Base-by-base conservation (phyloP, 2,797 vertebrate species). In the Acipenser oxyrinchus region DNA sequence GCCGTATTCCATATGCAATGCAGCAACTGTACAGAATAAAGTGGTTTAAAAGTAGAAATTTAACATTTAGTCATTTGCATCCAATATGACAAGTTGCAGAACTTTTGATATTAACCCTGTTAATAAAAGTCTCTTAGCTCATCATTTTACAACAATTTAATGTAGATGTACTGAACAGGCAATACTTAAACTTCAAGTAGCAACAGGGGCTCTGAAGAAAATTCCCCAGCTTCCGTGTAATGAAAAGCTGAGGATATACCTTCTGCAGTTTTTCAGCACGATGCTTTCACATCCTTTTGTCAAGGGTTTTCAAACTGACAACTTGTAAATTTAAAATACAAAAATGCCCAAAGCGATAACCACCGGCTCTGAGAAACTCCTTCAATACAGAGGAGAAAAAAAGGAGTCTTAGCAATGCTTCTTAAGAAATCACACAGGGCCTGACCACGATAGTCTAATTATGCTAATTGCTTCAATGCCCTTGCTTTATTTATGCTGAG, bases 381-480 rank as follows among this genome's bases (percentile, higher is more conserved):
- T 84, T 49, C 18, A 49, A 15, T 64, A 37, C 10, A 37, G 64
- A 23, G 12, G 10, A 59, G n/a, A 53, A 62, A 82, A 85, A 85
- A 89, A 84, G 81, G 82, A 88, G 86, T 83, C 83, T 87, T 86
- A 82, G 85, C 84, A 83, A 88, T 90, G 88, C 85, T 82, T 90
- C 87, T 91, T 89, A 86, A 88, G 91, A 92, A 95, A 94, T 91
- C 94, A 93, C 93, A 94, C 83, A 93, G 94, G 93, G 88, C 92
- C 93, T 94, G 94, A 94, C 93, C 93, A 94, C 88, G 93, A 93
- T 93, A 92, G 90, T 95, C 92, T 97, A 96, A 98, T 98, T 98
- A 98, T 98, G 95, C 93, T 97, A 97, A 97, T 97, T 97, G 94
- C 90, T 92, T 92, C 91, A 94, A 96, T 96, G 94, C 93, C 94